Evolutionary conservation across 92 coral and sea anemone genomes (phyloP).

Genomic region (Parazoanthus darwini): DNA sequence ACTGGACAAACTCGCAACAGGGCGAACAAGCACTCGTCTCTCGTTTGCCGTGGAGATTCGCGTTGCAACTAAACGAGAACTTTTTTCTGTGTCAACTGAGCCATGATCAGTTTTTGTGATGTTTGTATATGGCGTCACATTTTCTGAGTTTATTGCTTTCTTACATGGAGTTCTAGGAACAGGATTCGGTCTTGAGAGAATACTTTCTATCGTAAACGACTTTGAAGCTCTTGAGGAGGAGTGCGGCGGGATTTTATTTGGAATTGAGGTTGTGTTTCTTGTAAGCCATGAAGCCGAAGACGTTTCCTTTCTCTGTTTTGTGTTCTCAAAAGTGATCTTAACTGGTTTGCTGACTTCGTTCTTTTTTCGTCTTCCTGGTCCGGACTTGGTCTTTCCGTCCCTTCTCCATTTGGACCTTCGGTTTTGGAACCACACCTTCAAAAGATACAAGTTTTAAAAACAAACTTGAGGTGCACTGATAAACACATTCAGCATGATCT

Average conservation of each 20-base stretch:
- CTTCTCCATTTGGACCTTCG: slow-evolving; percentile 90
- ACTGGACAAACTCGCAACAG: neutral
- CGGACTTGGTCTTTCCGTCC: slow-evolving; percentile 90
- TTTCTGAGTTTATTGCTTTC: slow-evolving; percentile 1
- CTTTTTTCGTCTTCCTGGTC: slow-evolving; percentile 91
- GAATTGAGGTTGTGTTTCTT: neutral
- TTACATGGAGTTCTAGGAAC: neutral
- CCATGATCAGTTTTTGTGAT: neutral
- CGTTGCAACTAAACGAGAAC: neutral
- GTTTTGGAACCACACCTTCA: slow-evolving; percentile 98
- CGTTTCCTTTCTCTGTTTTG: slow-evolving; percentile 8
- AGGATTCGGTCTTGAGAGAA: slow-evolving; percentile 74
- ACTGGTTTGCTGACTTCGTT: slow-evolving; percentile 75
- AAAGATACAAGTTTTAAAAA: slow-evolving; percentile 1
- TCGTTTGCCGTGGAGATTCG: neutral
- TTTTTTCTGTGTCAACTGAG: neutral
- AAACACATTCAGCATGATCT: neutral
- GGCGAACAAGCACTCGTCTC: neutral
- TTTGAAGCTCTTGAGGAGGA: slow-evolving; percentile 33
- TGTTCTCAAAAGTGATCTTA: slow-evolving; percentile 11
- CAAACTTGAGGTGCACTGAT: neutral
- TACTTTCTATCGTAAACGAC: slow-evolving; percentile 80
- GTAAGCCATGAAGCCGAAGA: neutral
- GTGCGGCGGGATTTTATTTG: neutral
- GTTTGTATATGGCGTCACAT: neutral